phyloP scores from a whole-genome alignment of 2,888 invertebrate species.

The Apeira syringaria region DNA sequence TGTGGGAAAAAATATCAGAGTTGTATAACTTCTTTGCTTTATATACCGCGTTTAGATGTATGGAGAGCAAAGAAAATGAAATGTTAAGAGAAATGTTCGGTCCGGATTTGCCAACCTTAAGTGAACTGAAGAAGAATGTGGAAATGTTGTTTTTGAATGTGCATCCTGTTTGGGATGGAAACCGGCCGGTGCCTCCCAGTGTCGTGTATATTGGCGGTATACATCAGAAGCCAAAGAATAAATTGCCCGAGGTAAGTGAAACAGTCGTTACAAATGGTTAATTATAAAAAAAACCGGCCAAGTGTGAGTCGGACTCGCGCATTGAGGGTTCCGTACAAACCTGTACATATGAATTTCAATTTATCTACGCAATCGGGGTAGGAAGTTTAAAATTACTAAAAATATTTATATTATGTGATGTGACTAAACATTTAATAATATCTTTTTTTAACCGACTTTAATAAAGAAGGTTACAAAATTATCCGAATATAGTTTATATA shows the following conservation, averaged over 20 bases:
- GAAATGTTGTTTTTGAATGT: conserved; percentile 52
- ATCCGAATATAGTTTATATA: too few relatives aligned
- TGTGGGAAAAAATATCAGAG: conserved; percentile 35
- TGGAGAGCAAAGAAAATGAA: background rate
- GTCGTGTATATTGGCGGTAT: conserved; percentile 56
- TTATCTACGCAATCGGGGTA: too few relatives aligned
- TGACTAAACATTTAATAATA: too few relatives aligned
- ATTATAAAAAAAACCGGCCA: too few relatives aligned
- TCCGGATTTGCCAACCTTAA: conserved; percentile 6
- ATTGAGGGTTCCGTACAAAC: too few relatives aligned
- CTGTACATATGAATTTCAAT: too few relatives aligned
- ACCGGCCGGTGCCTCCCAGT: conserved; percentile 51
- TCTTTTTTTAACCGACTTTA: too few relatives aligned
- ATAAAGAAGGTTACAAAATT: too few relatives aligned
- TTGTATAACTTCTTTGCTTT: conserved; percentile 17
- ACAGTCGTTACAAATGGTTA: too few relatives aligned
- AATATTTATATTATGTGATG: too few relatives aligned
- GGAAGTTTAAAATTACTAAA: too few relatives aligned
- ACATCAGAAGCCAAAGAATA: conserved; percentile 40
- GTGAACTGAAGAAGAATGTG: conserved; percentile 21
- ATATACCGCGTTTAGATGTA: background rate
- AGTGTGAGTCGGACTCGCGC: too few relatives aligned
- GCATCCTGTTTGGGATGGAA: conserved; percentile 44
- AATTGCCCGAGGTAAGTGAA: conserved; percentile 17
- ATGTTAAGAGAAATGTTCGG: conserved; percentile 2